These are phyloP conservation scores for Loriculus beryllinus DNA, from an alignment of 2,797 vertebrate genomes.

Conservation along the genomic window DNA sequence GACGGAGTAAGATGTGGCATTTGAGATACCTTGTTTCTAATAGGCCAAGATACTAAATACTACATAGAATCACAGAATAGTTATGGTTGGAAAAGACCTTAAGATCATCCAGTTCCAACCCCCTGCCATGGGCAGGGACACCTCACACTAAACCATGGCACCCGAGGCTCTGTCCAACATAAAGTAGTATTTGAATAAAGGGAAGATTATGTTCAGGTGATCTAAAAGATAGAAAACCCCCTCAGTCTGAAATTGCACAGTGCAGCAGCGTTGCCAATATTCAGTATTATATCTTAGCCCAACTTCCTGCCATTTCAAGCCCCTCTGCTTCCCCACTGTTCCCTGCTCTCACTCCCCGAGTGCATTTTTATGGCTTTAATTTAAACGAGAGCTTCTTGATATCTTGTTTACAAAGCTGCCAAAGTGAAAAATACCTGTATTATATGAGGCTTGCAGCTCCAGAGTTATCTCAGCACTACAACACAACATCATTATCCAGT, in stretches of 20 bases:
- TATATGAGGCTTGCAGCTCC: conserved; percentile 79
- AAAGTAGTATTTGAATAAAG: neutral
- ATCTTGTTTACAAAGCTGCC: conserved; percentile 87
- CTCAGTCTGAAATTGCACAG: neutral
- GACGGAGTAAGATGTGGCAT: neutral
- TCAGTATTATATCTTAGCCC: neutral
- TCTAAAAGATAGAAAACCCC: neutral
- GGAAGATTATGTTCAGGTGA: neutral
- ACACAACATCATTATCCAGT: conserved; percentile 80
- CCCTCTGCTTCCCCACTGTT: neutral
- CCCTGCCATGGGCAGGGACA: too few species aligned
- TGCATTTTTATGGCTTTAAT: conserved; percentile 77
- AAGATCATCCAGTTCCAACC: too few species aligned
- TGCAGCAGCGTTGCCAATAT: neutral
- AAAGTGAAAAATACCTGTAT: conserved; percentile 86
- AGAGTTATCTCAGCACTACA: conserved; percentile 81
- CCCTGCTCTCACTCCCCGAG: neutral
- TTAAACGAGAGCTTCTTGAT: conserved; percentile 80
- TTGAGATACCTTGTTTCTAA: neutral
- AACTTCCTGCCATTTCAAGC: conserved; percentile 12
- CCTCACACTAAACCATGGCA: too few species aligned
- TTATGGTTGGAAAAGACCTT: too few species aligned
- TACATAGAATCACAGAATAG: neutral
- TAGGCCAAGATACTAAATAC: neutral
- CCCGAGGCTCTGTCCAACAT: too few species aligned